Percentiles rank a stretch among this genome's conserved stretches.
phyloP scores from a whole-genome alignment of 2,113 vertebrate genomes.

The Hypocryptadius cinnamomeus region DNA sequence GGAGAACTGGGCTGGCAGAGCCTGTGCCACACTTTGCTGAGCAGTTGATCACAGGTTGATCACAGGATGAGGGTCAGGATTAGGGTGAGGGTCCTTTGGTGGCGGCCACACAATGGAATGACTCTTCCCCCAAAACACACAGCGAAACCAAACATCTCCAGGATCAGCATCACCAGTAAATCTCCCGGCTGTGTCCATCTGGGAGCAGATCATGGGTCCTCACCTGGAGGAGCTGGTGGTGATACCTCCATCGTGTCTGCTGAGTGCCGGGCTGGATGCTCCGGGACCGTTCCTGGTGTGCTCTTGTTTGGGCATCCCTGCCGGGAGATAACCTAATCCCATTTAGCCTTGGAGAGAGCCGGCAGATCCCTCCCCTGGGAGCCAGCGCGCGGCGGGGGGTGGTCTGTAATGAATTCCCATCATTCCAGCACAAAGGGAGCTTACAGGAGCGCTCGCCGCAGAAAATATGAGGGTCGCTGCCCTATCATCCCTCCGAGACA shows the following conservation, averaged over 20 bases:
- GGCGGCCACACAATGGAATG: accelerated
- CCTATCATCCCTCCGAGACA: slow-evolving; percentile 47
- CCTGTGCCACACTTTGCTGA: not conserved
- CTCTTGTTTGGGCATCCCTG: not conserved
- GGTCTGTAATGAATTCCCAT: slow-evolving; percentile 48
- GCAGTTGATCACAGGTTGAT: not conserved
- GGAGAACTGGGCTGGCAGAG: not conserved
- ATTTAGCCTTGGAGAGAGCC: not conserved
- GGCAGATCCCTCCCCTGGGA: slow-evolving; percentile 29
- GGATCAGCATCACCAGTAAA: accelerated
- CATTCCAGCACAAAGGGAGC: slow-evolving; percentile 45
- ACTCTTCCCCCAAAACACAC: not conserved
- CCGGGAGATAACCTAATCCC: slow-evolving; percentile 33
- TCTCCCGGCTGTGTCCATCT: accelerated
- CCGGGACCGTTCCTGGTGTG: not conserved
- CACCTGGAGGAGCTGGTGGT: accelerated
- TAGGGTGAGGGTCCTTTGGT: not conserved
- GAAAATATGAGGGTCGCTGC: slow-evolving; percentile 44
- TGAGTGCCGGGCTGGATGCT: not conserved
- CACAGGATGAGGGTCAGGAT: not conserved
- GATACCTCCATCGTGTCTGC: accelerated
- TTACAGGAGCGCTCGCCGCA: not conserved
- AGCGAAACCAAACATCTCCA: accelerated
- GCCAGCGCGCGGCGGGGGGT: not conserved
- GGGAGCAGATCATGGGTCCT: accelerated